These are phyloP conservation scores for Thelaira solivaga DNA, from an alignment of 2,888 invertebrate species.

Conservation along the genomic window DNA sequence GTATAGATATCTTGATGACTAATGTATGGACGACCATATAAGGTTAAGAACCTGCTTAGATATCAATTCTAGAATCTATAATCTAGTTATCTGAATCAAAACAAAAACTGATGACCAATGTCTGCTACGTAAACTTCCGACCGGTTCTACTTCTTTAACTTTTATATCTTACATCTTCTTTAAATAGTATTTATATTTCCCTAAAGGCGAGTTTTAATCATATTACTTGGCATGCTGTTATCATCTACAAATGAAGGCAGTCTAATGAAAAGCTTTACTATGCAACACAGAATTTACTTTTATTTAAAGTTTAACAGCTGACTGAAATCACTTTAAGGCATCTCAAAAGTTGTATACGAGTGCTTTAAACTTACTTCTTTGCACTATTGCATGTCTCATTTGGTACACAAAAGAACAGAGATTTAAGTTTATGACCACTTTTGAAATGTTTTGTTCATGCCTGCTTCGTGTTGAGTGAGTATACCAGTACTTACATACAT, in stretches of 20 bases:
- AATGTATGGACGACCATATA: too few species aligned
- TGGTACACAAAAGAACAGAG: constrained; percentile 31
- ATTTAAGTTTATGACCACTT: constrained; percentile 53
- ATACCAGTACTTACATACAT: too few species aligned
- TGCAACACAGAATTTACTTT: constrained; percentile 6
- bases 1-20: too few species aligned
- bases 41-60: too few species aligned
- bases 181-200: not conserved
- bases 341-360: constrained; percentile 37
- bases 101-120: too few species aligned
- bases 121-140: too few species aligned
- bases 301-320: constrained; percentile 30
- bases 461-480: not conserved
- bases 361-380: not conserved
- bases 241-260: not conserved
- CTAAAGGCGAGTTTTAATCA: not conserved
- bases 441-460: constrained; percentile 37
- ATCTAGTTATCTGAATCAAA: too few species aligned
- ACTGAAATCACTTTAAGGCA: constrained; percentile 45
- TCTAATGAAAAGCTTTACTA: constrained; percentile 35
- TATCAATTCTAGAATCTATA: too few species aligned
- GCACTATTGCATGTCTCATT: constrained; percentile 39
- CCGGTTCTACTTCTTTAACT: not conserved
- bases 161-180: not conserved
- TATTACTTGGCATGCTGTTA: not conserved